These are phyloP conservation scores for Hormiphora californensis DNA, from an alignment of 37 sponge, comb jelly and placozoan genomes.

Conservation along the genomic window DNA sequence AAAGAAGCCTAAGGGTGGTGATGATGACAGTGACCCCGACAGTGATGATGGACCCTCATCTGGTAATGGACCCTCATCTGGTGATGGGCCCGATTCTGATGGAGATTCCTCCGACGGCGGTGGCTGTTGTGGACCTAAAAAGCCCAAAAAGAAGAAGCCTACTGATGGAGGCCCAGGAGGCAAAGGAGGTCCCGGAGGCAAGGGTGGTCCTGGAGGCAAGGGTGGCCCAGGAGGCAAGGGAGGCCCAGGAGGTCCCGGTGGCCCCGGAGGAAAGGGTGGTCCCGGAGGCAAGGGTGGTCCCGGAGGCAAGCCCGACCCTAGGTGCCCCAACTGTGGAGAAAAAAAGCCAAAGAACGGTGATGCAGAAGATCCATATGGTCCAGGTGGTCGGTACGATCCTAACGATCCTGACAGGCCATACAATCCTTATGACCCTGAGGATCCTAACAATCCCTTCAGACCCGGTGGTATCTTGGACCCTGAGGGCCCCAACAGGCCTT, in stretches of 20 bases:
- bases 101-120: background rate
- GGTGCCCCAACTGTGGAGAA: no score
- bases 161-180: background rate
- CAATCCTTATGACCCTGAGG: background rate
- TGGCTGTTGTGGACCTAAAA: constrained; percentile 10
- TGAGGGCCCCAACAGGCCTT: background rate
- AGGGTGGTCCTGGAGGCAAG: no score
- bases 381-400: background rate
- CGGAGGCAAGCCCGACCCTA: background rate
- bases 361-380: background rate
- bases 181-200: background rate
- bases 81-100: background rate
- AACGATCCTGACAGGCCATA: background rate
- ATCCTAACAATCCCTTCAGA: background rate
- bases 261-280: background rate
- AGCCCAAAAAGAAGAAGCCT: no score
- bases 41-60: no score
- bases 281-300: background rate
- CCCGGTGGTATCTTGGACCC: background rate
- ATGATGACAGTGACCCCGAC: no score
- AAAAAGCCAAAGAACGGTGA: no score
- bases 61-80: background rate
- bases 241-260: background rate
- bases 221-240: no score
- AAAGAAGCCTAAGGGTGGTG: no score